Conservation (phyloP, 2,797 vertebrate genomes). For the Danio aesculapii region DNA sequence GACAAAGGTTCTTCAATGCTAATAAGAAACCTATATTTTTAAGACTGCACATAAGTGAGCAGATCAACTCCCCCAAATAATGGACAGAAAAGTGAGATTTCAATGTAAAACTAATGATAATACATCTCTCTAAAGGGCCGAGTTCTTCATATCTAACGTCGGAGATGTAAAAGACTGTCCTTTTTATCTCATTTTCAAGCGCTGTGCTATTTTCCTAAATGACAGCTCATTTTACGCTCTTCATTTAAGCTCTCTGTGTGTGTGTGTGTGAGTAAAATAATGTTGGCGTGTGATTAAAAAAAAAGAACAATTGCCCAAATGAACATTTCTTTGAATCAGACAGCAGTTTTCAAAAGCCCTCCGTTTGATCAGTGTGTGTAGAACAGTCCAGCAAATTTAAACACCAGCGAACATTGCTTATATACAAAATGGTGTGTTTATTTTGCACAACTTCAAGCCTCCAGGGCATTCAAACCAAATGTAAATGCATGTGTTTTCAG, state of each 20-base stretch:
- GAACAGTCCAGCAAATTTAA: background rate
- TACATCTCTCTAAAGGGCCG: background rate
- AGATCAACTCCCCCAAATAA: background rate
- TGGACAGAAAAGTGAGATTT: background rate
- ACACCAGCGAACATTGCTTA: background rate
- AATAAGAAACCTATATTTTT: too few relatives aligned
- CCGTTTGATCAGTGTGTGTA: slow-evolving; percentile 5
- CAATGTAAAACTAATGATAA: slow-evolving; percentile 23
- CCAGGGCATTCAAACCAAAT: background rate
- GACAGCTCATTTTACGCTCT: slow-evolving; percentile 6
- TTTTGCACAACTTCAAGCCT: background rate
- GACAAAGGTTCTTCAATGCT: too few relatives aligned
- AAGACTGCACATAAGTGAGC: too few relatives aligned
- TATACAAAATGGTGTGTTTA: background rate
- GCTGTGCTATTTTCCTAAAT: slow-evolving; percentile 20
- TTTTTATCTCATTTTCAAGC: slow-evolving; percentile 31
- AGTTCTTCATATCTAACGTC: slow-evolving; percentile 25
- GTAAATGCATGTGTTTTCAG: background rate
- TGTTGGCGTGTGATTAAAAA: slow-evolving; percentile 2
- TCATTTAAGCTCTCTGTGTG: slow-evolving; percentile 33
- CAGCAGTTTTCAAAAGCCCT: slow-evolving; percentile 5
- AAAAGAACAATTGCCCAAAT: background rate
- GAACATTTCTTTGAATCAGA: slow-evolving; percentile 20
- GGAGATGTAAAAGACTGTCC: background rate
- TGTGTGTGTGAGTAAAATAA: background rate